These are phyloP conservation scores for Heliconius hortense DNA, from an alignment of 2,888 invertebrate species.

Conservation along the genomic window DNA sequence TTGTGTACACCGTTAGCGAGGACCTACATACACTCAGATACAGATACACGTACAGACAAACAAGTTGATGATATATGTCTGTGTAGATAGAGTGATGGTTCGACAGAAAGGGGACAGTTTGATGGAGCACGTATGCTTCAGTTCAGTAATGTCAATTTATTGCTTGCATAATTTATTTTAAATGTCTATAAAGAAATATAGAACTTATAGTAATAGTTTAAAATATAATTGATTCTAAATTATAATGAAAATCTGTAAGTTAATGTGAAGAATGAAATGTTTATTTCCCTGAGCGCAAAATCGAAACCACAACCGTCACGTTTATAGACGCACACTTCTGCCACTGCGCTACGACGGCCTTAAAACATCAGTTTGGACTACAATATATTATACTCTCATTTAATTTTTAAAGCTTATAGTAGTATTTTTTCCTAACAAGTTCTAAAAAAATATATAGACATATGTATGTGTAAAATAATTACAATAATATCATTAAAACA, in stretches of 20 bases:
- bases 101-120: conserved; percentile 53
- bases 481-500: not conserved
- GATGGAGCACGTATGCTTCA: conserved; percentile 8
- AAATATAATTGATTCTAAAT: not conserved
- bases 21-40: conserved; percentile 60
- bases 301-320: too few relatives aligned
- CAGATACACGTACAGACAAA: conserved; percentile 55
- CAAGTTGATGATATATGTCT: conserved; percentile 67
- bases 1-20: conserved; percentile 74
- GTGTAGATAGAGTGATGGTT: conserved; percentile 47
- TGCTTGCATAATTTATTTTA: conserved; percentile 27
- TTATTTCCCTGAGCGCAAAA: too few relatives aligned
- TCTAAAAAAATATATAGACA: not conserved
- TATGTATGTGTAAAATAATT: not conserved
- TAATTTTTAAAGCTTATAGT: too few relatives aligned
- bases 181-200: not conserved
- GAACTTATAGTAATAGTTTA: not conserved
- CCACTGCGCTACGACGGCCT: too few relatives aligned
- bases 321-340: too few relatives aligned
- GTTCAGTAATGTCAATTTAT: conserved; percentile 16
- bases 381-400: too few relatives aligned
- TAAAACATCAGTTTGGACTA: too few relatives aligned
- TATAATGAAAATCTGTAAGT: not conserved
- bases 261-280: not conserved
- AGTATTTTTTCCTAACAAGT: too few relatives aligned